A percentile compares a stretch with the other conserved stretches of the same genome.
phyloP scores from a whole-genome alignment of 1,140 invertebrate genomes.

The Apolygus lucorum region DNA sequence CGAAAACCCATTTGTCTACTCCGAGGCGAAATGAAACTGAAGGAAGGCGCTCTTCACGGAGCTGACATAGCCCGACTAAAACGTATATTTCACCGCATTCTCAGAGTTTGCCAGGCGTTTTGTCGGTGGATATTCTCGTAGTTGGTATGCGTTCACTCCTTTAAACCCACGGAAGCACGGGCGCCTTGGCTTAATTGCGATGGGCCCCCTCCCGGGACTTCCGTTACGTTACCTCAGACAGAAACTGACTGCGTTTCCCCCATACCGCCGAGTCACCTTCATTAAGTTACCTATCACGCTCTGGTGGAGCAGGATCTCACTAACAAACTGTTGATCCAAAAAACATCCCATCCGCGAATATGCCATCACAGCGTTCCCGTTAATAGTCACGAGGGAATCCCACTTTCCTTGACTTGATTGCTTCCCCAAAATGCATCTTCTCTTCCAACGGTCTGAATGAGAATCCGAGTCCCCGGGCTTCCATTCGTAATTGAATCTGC shows the following conservation, averaged over 20 bases:
- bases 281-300: neutral
- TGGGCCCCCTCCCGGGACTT: neutral
- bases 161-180: neutral
- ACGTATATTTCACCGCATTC: neutral
- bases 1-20: neutral
- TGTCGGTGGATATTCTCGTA: neutral
- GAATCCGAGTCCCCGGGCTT: too few relatives aligned
- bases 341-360: neutral
- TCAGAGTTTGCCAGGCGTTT: neutral
- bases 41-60: neutral
- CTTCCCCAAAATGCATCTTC: too few relatives aligned
- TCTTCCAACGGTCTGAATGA: too few relatives aligned
- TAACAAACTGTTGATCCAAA: neutral
- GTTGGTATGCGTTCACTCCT: neutral
- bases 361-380: too few relatives aligned
- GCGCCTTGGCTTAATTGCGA: neutral
- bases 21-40: neutral
- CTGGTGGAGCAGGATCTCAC: neutral
- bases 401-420: too few relatives aligned
- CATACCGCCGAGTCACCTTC: neutral
- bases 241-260: neutral
- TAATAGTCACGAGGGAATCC: too few relatives aligned
- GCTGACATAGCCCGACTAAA: neutral
- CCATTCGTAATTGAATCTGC: too few relatives aligned
- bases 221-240: neutral